phyloP scores from a whole-genome alignment of 1,140 invertebrate genomes.

The Neodiprion pinetum region DNA sequence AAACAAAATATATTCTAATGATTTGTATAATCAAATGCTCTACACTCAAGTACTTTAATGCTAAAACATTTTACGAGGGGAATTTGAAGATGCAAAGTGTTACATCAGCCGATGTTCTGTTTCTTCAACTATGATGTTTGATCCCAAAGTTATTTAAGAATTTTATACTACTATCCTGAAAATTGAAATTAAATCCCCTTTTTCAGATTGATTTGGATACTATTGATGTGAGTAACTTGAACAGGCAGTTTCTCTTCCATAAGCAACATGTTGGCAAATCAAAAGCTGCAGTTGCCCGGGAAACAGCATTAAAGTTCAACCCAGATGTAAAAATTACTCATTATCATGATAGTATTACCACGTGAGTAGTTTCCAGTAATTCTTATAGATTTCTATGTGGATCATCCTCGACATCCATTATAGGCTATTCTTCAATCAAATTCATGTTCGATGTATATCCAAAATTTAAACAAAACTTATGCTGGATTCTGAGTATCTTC shows the following conservation, averaged over 20 bases:
- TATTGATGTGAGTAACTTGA: conserved; percentile 99
- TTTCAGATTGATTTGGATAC: conserved; percentile 98
- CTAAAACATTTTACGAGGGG: too few relatives aligned
- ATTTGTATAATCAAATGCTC: too few relatives aligned
- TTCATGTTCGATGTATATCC: conserved; percentile 13
- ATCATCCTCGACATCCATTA: neutral
- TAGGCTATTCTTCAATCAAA: neutral
- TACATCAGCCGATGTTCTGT: too few relatives aligned
- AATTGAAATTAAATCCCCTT: conserved; percentile 32
- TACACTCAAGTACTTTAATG: too few relatives aligned
- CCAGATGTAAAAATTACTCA: conserved; percentile 87
- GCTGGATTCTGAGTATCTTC: neutral
- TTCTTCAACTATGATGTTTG: too few relatives aligned
- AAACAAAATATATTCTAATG: too few relatives aligned
- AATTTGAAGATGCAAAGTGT: too few relatives aligned
- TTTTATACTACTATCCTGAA: neutral
- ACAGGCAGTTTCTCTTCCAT: conserved; percentile 97
- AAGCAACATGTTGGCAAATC: conserved; percentile 98
- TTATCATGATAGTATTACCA: conserved; percentile 93
- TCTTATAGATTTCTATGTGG: neutral
- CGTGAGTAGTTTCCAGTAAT: conserved; percentile 66
- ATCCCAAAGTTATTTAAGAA: neutral
- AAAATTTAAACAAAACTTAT: conserved; percentile 3
- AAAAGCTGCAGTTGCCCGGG: conserved; percentile 88
- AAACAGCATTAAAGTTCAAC: conserved; percentile 89